Conservation (phyloP, 2,888 invertebrate genomes). For the Hirudinaria manillensis region DNA sequence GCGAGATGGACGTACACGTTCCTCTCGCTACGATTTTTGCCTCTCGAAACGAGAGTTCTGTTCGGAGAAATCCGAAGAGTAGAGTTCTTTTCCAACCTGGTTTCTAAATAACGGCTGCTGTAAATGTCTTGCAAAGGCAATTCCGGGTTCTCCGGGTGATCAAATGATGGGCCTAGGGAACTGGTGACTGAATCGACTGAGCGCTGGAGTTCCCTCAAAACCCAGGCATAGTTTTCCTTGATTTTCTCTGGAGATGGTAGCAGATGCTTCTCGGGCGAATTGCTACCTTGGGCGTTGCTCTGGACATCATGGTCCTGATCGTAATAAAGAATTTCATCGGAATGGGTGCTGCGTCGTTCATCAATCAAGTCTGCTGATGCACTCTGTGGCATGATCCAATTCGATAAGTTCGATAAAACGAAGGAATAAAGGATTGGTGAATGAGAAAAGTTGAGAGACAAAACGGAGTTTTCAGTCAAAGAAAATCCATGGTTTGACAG, state of each 20-base stretch:
- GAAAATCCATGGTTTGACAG: too few species aligned
- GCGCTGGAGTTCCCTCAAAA: constrained; percentile 7
- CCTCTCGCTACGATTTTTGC: constrained; percentile 2
- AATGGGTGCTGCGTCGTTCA: too few species aligned
- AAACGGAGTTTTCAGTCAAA: too few species aligned
- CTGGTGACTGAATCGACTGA: background rate
- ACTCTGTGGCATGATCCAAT: too few species aligned
- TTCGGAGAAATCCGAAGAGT: background rate
- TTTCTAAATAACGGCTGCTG: background rate
- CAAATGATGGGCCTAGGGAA: background rate
- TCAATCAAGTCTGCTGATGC: too few species aligned
- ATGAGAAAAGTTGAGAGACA: too few species aligned
- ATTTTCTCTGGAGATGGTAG: background rate
- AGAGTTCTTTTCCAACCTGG: background rate
- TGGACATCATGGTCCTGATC: constrained; percentile 2
- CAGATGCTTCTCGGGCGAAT: background rate
- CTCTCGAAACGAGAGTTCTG: background rate
- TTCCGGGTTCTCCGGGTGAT: background rate
- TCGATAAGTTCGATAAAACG: too few species aligned
- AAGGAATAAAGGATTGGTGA: too few species aligned
- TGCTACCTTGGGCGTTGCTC: background rate
- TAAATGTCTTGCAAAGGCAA: background rate
- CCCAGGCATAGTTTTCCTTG: constrained; percentile 2
- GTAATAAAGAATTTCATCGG: background rate
- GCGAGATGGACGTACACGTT: background rate